Percentiles rank a stretch among this genome's conserved stretches.
Evolutionary conservation across 2,797 vertebrate species (phyloP).

Genomic region (Liparis tanakae): DNA sequence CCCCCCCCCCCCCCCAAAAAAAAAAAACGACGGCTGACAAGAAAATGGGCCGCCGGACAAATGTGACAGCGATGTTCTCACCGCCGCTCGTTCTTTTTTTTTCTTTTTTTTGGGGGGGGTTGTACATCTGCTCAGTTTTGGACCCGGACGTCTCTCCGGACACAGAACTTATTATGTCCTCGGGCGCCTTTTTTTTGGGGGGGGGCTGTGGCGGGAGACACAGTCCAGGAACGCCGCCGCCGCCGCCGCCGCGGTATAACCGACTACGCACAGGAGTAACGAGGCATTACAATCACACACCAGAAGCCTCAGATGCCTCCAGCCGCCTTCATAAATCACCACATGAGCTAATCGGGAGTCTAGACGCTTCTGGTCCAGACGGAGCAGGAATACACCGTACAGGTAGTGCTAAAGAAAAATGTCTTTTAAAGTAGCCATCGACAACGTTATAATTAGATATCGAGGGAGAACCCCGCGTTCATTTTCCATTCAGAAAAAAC

Average conservation of each 20-base stretch:
- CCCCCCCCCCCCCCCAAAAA: not conserved
- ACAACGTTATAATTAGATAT: conserved; percentile 72
- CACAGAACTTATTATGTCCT: conserved; percentile 65
- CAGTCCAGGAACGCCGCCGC: conserved; percentile 70
- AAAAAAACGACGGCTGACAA: conserved; percentile 45
- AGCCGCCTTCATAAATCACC: conserved; percentile 78
- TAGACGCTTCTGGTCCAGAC: conserved; percentile 76
- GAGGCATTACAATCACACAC: conserved; percentile 80
- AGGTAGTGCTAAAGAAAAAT: conserved; percentile 73
- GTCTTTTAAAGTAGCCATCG: conserved; percentile 50
- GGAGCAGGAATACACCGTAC: conserved; percentile 68
- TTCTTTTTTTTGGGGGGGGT: conserved; percentile 21
- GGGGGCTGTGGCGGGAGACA: conserved; percentile 67
- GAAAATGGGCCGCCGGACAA: conserved; percentile 49
- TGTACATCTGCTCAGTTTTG: conserved; percentile 54
- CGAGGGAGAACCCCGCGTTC: conserved; percentile 66
- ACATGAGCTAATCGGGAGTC: conserved; percentile 75
- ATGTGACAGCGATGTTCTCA: conserved; percentile 54
- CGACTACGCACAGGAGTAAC: conserved; percentile 80
- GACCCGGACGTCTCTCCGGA: conserved; percentile 49
- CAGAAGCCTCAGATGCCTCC: conserved; percentile 78
- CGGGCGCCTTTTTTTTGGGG: conserved; percentile 42
- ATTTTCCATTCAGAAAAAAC: conserved; percentile 59
- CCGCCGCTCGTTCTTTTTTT: conserved; percentile 25
- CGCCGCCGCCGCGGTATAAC: conserved; percentile 54